Evolutionary conservation across 2,797 vertebrate genomes (phyloP).

Genomic region (Tapera naevia): DNA sequence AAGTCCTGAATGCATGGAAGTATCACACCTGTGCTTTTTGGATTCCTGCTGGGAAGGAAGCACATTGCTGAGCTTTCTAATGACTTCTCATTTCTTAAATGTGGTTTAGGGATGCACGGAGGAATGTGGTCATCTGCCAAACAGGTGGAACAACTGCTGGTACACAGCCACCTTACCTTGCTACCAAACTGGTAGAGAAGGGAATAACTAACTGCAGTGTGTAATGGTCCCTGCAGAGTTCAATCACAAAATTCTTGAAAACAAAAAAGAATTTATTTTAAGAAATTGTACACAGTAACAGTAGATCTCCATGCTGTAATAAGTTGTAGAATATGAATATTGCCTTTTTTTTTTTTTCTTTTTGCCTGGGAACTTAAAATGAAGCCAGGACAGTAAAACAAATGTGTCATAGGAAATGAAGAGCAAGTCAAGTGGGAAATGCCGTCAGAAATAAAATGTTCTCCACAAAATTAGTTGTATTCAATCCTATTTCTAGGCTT

Average conservation of each 20-base stretch:
- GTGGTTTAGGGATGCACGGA: neutral
- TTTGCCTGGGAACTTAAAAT: neutral
- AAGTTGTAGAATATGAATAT: neutral
- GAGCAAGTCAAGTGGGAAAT: neutral
- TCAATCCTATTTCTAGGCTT: too few relatives aligned
- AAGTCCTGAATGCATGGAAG: neutral
- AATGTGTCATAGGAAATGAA: neutral
- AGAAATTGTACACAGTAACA: neutral
- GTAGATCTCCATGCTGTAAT: neutral
- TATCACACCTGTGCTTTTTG: neutral
- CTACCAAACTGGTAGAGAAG: neutral
- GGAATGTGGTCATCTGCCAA: neutral
- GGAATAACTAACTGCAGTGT: neutral
- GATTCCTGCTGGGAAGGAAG: neutral
- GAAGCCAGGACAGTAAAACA: neutral
- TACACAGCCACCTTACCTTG: neutral
- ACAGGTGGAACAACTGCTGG: neutral
- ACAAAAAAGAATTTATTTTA: neutral
- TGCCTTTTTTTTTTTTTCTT: neutral
- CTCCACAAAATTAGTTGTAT: neutral
- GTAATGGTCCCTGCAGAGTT: neutral
- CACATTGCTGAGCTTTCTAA: neutral
- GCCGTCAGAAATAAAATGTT: neutral
- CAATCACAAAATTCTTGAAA: neutral
- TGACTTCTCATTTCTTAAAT: neutral